Evolutionary conservation across 2,797 vertebrate species (phyloP).

Genomic region (Enteromius anoplus): DNA sequence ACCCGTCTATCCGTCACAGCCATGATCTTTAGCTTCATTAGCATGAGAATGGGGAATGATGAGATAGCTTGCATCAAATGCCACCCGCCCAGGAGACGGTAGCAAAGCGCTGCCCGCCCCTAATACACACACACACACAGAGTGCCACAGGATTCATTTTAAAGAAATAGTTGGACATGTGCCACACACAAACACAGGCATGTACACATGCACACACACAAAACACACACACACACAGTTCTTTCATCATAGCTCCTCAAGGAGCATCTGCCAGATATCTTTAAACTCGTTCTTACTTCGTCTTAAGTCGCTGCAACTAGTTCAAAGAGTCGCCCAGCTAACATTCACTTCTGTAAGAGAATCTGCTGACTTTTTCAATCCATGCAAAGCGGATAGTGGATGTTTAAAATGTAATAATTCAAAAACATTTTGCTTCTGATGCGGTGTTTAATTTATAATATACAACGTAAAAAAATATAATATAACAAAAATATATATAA

Average conservation of each 20-base stretch:
- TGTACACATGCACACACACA: neutral
- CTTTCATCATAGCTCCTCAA: slow-evolving; percentile 46
- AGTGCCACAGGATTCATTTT: slow-evolving; percentile 32
- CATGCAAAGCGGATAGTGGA: slow-evolving; percentile 1
- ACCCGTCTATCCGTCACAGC: slow-evolving; percentile 55
- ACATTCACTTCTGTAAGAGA: slow-evolving; percentile 7
- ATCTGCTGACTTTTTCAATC: slow-evolving; percentile 26
- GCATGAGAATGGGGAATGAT: slow-evolving; percentile 76
- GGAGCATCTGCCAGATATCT: slow-evolving; percentile 46
- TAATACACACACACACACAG: slow-evolving; percentile 47
- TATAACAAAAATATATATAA: too few species aligned
- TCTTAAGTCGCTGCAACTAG: slow-evolving; percentile 40
- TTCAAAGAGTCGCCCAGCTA: slow-evolving; percentile 29
- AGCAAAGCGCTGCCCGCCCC: slow-evolving; percentile 42
- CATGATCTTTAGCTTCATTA: slow-evolving; percentile 77
- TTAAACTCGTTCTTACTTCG: slow-evolving; percentile 46
- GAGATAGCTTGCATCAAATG: slow-evolving; percentile 71
- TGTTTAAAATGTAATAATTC: slow-evolving; percentile 1
- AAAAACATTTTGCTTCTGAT: neutral
- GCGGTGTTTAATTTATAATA: neutral
- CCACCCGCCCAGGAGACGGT: slow-evolving; percentile 58
- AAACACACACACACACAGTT: slow-evolving; percentile 1
- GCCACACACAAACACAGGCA: neutral
- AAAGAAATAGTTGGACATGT: slow-evolving; percentile 39
- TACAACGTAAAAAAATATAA: neutral